Conservation (phyloP, 2,113 vertebrate genomes). For the Malurus elegans region DNA sequence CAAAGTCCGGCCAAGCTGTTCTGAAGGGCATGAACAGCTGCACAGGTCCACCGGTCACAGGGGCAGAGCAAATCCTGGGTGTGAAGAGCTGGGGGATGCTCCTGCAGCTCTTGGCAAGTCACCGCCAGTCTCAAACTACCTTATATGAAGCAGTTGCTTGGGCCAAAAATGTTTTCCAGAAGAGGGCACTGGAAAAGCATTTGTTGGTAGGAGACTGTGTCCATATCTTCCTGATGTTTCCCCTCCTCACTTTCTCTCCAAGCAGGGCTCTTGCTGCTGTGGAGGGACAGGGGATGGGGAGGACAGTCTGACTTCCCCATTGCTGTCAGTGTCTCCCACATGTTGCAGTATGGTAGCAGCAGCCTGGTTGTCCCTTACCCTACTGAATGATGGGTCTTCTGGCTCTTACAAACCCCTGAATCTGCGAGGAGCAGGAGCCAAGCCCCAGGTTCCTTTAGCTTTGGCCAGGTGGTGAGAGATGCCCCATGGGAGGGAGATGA, state of each 20-base stretch:
- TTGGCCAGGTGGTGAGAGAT: neutral
- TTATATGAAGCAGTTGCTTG: neutral
- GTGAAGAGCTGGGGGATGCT: neutral
- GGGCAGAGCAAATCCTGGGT: neutral
- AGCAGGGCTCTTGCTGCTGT: neutral
- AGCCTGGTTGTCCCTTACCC: neutral
- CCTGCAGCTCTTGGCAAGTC: neutral
- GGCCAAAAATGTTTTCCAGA: conserved; percentile 53
- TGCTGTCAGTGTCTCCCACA: neutral
- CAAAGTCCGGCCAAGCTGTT: neutral
- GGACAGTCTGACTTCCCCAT: neutral
- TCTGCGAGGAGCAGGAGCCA: neutral
- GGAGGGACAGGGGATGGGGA: neutral
- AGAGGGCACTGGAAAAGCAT: conserved; percentile 66
- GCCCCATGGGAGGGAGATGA: rapidly evolving
- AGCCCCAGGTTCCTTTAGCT: neutral
- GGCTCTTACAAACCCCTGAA: neutral
- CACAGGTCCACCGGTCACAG: neutral
- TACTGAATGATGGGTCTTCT: neutral
- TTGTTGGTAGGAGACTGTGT: neutral
- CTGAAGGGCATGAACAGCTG: neutral
- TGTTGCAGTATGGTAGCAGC: neutral
- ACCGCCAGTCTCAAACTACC: neutral
- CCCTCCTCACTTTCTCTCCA: neutral
- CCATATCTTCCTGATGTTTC: neutral